These are phyloP conservation scores for Pangasius krempfi DNA, from an alignment of 2,797 vertebrate genomes.

Conservation along the genomic window DNA sequence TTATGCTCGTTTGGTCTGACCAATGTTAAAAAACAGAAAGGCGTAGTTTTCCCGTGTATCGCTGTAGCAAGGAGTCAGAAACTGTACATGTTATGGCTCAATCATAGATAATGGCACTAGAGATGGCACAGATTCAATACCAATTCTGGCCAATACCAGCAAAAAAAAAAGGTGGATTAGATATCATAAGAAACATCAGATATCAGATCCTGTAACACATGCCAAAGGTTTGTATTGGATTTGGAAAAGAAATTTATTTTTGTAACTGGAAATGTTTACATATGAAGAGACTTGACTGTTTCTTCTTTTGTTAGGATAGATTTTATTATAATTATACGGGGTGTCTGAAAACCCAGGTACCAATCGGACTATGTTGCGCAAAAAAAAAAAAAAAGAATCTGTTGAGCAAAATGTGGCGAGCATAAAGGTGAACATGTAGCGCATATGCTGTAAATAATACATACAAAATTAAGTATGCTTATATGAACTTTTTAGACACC, in stretches of 20 bases:
- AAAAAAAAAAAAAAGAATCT: not conserved
- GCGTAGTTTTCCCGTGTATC: not conserved
- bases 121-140: not conserved
- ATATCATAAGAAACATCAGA: not conserved
- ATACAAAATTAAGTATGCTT: not conserved
- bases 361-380: not conserved
- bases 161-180: not conserved
- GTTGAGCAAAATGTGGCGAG: too few species aligned
- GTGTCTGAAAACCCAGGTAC: not conserved
- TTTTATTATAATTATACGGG: not conserved
- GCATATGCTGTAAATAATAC: not conserved
- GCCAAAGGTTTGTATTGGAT: not conserved
- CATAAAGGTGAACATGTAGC: not conserved
- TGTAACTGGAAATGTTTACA: not conserved
- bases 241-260: not conserved
- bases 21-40: not conserved
- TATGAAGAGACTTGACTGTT: not conserved
- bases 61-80: not conserved
- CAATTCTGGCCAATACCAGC: not conserved
- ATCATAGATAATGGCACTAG: not conserved
- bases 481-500: not conserved
- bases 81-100: not conserved
- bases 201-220: not conserved
- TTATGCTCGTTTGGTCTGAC: not conserved
- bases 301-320: not conserved